Conservation (phyloP, 1,140 invertebrate genomes). For the Akabosia matsudoensis region DNA sequence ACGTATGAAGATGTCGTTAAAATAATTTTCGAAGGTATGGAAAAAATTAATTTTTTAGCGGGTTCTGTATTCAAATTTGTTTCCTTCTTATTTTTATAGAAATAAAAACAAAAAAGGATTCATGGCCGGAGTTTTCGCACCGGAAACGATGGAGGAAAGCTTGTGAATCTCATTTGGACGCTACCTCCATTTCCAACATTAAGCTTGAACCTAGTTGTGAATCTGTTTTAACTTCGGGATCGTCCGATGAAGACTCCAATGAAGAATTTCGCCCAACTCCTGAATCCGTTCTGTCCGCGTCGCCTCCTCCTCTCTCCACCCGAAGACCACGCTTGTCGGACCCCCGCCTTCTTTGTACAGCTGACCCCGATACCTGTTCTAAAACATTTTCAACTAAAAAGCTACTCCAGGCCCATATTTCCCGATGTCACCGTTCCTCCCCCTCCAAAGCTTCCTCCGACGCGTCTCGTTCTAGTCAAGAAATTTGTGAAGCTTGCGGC, state of each 20-base stretch:
- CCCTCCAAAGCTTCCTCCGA: not conserved
- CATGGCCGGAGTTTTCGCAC: not conserved
- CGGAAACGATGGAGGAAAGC: not conserved
- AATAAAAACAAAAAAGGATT: not conserved
- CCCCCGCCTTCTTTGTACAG: not conserved
- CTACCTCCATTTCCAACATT: not conserved
- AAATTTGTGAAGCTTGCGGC: constrained; percentile 5
- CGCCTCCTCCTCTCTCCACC: not conserved
- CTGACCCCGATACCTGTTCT: not conserved
- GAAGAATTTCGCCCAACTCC: too few species aligned
- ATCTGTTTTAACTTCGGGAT: too few species aligned
- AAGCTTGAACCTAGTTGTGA: too few species aligned
- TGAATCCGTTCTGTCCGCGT: not conserved
- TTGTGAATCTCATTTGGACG: not conserved
- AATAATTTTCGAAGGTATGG: not conserved
- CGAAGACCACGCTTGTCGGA: too few species aligned
- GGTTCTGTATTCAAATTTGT: not conserved
- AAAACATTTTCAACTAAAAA: not conserved
- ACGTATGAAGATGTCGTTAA: constrained; percentile 3
- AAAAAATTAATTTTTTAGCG: not conserved
- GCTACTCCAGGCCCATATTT: not conserved
- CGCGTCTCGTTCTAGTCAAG: too few species aligned
- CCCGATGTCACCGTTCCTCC: not conserved
- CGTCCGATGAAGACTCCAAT: too few species aligned
- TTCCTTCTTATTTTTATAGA: not conserved